Evolutionary conservation across 2,888 invertebrate genomes (phyloP).

Genomic region (Callyntrura sp.): DNA sequence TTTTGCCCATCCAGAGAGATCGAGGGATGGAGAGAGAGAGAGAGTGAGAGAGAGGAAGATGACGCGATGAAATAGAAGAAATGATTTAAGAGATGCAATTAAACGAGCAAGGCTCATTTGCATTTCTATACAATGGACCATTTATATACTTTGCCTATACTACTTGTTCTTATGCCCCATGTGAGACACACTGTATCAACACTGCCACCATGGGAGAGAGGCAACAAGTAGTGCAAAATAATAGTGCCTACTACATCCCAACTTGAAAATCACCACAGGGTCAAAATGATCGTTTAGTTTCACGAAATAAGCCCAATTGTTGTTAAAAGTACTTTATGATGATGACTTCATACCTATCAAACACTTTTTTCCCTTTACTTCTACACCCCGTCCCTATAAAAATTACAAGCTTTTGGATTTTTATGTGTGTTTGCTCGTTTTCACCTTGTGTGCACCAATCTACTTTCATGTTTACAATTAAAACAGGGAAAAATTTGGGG

Average conservation of each 20-base stretch:
- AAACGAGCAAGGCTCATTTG: slow-evolving; percentile 51
- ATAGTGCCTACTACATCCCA: background rate
- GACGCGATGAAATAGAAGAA: slow-evolving; percentile 2
- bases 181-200: too few relatives aligned
- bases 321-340: background rate
- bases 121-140: slow-evolving; percentile 7
- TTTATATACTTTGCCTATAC: background rate
- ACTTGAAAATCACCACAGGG: slow-evolving; percentile 32
- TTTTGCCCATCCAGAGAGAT: too few relatives aligned
- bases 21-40: too few relatives aligned
- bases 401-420: background rate
- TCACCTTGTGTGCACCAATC: background rate
- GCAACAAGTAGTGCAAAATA: slow-evolving; percentile 34
- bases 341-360: slow-evolving; percentile 36
- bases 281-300: slow-evolving; percentile 31
- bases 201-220: background rate
- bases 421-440: background rate
- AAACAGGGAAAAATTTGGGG: background rate
- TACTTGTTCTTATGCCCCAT: background rate
- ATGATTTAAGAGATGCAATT: slow-evolving; percentile 65
- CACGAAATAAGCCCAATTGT: background rate
- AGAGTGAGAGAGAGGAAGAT: background rate
- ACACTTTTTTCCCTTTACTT: background rate
- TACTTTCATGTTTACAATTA: slow-evolving; percentile 12
- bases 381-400: background rate